Conservation (phyloP, 64 coral and sea anemone genomes). For the Stylophora pistillata region DNA sequence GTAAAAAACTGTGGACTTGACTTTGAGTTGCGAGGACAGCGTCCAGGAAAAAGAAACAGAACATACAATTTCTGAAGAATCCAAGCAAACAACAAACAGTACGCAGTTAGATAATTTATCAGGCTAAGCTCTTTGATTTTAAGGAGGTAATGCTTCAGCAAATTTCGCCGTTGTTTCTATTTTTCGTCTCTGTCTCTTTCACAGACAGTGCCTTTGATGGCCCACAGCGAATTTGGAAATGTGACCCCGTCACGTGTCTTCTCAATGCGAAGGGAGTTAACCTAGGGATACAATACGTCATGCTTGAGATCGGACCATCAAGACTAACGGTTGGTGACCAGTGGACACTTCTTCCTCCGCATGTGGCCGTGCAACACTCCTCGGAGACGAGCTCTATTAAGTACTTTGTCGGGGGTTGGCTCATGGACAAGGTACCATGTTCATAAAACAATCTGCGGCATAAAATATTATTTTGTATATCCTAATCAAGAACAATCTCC, state of each 20-base stretch:
- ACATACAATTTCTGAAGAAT: too few relatives aligned
- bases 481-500: too few relatives aligned
- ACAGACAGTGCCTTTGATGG: neutral
- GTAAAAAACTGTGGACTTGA: neutral
- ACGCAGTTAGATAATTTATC: neutral
- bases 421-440: constrained; percentile 28
- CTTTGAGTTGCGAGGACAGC: neutral
- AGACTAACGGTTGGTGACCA: constrained; percentile 47
- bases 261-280: neutral
- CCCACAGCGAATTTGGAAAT: neutral
- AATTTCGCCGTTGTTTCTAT: neutral
- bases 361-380: constrained; percentile 5
- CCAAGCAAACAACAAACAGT: neutral
- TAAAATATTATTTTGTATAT: too few relatives aligned
- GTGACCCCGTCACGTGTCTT: constrained; percentile 1
- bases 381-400: neutral
- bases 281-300: constrained; percentile 25
- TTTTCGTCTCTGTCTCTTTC: neutral
- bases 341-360: constrained; percentile 60
- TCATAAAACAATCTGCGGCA: too few relatives aligned
- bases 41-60: neutral
- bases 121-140: too few relatives aligned
- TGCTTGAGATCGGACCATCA: constrained; percentile 50
- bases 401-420: constrained; percentile 23
- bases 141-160: too few relatives aligned